These are phyloP conservation scores for Meda fulgida DNA, from an alignment of 2,797 vertebrate genomes.

Conservation along the genomic window DNA sequence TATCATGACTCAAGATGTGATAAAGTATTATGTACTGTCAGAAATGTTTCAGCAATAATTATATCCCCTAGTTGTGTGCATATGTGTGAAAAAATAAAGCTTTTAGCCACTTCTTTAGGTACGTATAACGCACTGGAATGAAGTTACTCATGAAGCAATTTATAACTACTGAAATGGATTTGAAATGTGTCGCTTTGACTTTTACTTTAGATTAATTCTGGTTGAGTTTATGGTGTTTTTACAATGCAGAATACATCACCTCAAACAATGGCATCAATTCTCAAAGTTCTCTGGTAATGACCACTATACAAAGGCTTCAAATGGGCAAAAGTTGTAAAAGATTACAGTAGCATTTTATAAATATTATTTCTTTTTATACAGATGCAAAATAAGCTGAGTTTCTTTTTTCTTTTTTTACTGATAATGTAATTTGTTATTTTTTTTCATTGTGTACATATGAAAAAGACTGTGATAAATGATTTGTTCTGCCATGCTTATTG, in stretches of 20 bases:
- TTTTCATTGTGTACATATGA: slow-evolving; percentile 62
- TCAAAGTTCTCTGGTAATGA: slow-evolving; percentile 27
- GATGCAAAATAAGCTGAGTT: slow-evolving; percentile 70
- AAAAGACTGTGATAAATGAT: slow-evolving; percentile 61
- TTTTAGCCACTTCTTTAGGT: slow-evolving; percentile 48
- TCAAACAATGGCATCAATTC: background rate
- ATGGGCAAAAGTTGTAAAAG: slow-evolving; percentile 8
- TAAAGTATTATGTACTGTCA: slow-evolving; percentile 29
- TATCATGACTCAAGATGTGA: slow-evolving; percentile 48
- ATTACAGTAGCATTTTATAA: slow-evolving; percentile 45
- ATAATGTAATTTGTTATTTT: slow-evolving; percentile 63
- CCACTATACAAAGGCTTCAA: slow-evolving; percentile 32
- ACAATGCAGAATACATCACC: slow-evolving; percentile 30
- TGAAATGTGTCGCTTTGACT: slow-evolving; percentile 19
- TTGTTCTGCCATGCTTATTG: background rate
- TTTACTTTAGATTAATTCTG: slow-evolving; percentile 47
- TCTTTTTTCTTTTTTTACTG: slow-evolving; percentile 38
- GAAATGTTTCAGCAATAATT: slow-evolving; percentile 56
- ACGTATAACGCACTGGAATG: slow-evolving; percentile 55
- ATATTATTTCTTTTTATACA: slow-evolving; percentile 76
- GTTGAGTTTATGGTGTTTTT: slow-evolving; percentile 38
- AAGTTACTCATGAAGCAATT: slow-evolving; percentile 54
- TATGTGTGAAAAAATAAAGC: slow-evolving; percentile 55
- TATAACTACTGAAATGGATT: slow-evolving; percentile 58
- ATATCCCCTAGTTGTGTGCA: slow-evolving; percentile 60